Conservation (phyloP, 2,113 vertebrate species). For the Globicephala melas region DNA sequence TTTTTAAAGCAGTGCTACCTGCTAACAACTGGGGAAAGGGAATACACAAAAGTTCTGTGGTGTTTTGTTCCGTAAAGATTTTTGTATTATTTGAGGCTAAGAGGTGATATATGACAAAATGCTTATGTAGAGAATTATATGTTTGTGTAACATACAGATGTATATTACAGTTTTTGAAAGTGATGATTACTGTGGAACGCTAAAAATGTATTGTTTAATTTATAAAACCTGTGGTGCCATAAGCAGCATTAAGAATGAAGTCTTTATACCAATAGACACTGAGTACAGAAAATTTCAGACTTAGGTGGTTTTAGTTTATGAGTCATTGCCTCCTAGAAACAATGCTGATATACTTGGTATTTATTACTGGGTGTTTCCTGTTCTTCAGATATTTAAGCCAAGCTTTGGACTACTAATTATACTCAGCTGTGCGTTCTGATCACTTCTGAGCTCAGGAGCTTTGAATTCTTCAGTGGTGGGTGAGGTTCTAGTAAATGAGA, state of each 20-base stretch:
- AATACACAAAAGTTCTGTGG: neutral
- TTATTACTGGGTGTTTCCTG: neutral
- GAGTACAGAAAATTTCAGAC: neutral
- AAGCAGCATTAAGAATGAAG: slow-evolving; percentile 7
- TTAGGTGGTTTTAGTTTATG: neutral
- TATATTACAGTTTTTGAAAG: neutral
- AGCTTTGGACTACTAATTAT: neutral
- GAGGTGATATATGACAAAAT: slow-evolving; percentile 7
- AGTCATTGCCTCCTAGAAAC: neutral
- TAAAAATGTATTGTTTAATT: neutral
- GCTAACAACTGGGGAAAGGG: neutral
- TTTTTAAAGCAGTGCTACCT: slow-evolving; percentile 19
- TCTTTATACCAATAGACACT: neutral
- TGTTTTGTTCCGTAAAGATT: slow-evolving; percentile 5
- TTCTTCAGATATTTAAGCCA: slow-evolving; percentile 34
- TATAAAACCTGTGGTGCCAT: slow-evolving; percentile 4
- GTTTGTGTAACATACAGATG: neutral
- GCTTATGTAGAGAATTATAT: neutral
- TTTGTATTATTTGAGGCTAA: slow-evolving; percentile 39
- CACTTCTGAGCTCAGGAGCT: neutral
- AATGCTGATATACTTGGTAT: neutral
- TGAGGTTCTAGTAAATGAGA: neutral
- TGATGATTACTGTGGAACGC: neutral
- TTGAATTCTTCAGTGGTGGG: neutral
- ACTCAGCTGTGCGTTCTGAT: neutral